These are phyloP conservation scores for Hydrozoanthus gracilis DNA, from an alignment of 92 coral and sea anemone genomes.

Conservation along the genomic window DNA sequence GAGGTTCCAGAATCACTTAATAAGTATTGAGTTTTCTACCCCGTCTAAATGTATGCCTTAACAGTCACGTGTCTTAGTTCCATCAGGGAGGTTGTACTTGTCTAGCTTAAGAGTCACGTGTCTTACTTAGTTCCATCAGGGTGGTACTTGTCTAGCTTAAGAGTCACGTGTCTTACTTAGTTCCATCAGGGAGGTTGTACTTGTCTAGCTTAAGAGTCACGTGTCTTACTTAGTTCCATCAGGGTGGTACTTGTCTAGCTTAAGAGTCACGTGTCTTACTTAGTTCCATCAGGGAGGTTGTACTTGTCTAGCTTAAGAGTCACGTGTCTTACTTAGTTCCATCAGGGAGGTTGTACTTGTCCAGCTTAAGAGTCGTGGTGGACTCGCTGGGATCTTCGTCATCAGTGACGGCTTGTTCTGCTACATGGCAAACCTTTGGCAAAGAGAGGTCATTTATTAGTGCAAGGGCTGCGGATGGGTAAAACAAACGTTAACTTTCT, in stretches of 20 bases:
- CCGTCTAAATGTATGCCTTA: too few relatives aligned
- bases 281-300: background rate
- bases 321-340: conserved; percentile 82
- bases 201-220: too few relatives aligned
- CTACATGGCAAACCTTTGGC: conserved; percentile 65
- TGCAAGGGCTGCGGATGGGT: too few relatives aligned
- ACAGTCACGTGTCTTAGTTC: too few relatives aligned
- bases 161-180: conserved; percentile 73
- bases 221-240: conserved; percentile 80
- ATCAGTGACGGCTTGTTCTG: conserved; percentile 47
- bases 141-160: conserved; percentile 52
- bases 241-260: conserved; percentile 63
- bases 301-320: background rate
- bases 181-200: too few relatives aligned
- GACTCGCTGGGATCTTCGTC: conserved; percentile 53
- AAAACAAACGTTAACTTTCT: too few relatives aligned
- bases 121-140: conserved; percentile 89
- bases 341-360: conserved; percentile 85
- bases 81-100: too few relatives aligned
- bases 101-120: too few relatives aligned
- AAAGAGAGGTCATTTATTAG: background rate
- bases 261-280: too few relatives aligned
- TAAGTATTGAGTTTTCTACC: too few relatives aligned
- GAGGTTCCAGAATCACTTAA: too few relatives aligned
- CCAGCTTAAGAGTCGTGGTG: conserved; percentile 72